These are phyloP conservation scores for Megaceryle alcyon DNA, from an alignment of 2,797 vertebrate species.

Conservation along the genomic window DNA sequence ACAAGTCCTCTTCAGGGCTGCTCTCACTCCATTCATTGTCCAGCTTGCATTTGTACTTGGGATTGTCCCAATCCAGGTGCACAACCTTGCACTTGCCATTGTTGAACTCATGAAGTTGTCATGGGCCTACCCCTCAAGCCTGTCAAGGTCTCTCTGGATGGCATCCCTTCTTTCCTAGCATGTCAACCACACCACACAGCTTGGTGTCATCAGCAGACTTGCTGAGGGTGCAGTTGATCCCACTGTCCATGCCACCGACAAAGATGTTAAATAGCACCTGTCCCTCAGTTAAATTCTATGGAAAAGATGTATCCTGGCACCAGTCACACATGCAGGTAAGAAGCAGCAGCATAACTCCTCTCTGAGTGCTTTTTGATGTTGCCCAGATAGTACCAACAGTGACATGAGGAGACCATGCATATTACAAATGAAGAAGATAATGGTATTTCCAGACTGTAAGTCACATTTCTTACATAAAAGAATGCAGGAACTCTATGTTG, in stretches of 20 bases:
- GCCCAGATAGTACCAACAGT: background rate
- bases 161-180: background rate
- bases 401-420: rapidly evolving
- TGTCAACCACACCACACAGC: background rate
- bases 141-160: background rate
- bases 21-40: background rate
- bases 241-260: background rate
- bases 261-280: background rate
- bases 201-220: background rate
- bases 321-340: background rate
- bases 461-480: background rate
- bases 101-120: background rate
- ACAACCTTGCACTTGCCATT: background rate
- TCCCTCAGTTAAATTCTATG: background rate
- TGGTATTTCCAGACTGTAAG: background rate
- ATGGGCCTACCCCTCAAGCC: background rate
- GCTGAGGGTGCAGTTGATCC: background rate
- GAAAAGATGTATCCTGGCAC: background rate
- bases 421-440: background rate
- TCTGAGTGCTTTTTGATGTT: background rate
- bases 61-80: background rate
- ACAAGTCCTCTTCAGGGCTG: background rate
- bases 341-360: background rate
- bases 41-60: background rate
- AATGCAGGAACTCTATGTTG: background rate